Evolutionary conservation across 2,888 invertebrate genomes (phyloP).

Genomic region (Idaea dimidiata): DNA sequence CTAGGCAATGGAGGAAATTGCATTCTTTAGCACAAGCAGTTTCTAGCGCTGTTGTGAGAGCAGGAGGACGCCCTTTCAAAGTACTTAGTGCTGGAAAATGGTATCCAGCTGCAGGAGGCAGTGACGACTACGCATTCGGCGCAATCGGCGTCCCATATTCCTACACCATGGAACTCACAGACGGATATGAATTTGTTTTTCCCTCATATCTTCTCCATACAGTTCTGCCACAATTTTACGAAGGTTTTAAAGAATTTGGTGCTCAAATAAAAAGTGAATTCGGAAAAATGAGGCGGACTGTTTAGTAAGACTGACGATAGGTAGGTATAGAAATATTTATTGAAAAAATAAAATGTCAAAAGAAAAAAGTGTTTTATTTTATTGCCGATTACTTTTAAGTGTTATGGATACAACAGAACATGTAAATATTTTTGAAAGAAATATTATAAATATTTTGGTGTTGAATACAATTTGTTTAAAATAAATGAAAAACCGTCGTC

Average conservation of each 20-base stretch:
- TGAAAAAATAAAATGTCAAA: not conserved
- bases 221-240: conserved; percentile 60
- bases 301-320: not conserved
- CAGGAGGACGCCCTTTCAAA: conserved; percentile 67
- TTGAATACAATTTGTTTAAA: not conserved
- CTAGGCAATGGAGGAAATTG: conserved; percentile 70
- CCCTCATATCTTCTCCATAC: conserved; percentile 70
- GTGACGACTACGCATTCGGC: conserved; percentile 82
- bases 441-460: not conserved
- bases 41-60: conserved; percentile 58
- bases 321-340: not conserved
- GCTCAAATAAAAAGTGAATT: conserved; percentile 57
- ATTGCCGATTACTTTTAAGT: not conserved
- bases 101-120: conserved; percentile 82
- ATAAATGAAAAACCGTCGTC: not conserved
- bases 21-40: conserved; percentile 62
- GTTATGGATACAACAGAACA: not conserved
- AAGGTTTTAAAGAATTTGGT: conserved; percentile 61
- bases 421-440: not conserved
- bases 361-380: not conserved
- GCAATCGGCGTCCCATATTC: conserved; percentile 75
- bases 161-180: conserved; percentile 83
- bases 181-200: conserved; percentile 83
- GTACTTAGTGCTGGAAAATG: conserved; percentile 78
- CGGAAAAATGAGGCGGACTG: conserved; percentile 6